Evolutionary conservation across 92 coral and sea anemone genomes (phyloP).

Genomic region (Parazoanthus swiftii): DNA sequence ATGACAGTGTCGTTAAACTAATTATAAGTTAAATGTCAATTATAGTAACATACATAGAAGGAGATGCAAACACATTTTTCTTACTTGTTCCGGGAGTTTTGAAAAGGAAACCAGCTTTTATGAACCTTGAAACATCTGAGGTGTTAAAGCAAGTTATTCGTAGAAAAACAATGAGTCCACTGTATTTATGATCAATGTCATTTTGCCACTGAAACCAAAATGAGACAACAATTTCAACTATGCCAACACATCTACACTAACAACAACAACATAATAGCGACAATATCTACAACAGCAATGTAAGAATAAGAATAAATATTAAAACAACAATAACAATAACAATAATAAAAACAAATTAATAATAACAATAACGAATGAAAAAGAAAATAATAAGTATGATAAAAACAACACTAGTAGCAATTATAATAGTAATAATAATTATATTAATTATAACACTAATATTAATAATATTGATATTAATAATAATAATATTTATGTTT

Average conservation of each 20-base stretch:
- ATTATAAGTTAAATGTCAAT: too few species aligned
- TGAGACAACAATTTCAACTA: background rate
- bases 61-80: background rate
- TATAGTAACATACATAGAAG: background rate
- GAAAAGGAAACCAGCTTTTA: background rate
- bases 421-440: too few species aligned
- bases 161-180: conserved; percentile 1
- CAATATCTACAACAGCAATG: background rate
- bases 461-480: too few species aligned
- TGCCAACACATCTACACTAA: background rate
- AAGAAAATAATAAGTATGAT: too few species aligned
- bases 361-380: too few species aligned
- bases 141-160: background rate
- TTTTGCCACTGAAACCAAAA: background rate
- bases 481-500: too few species aligned
- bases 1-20: too few species aligned
- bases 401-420: too few species aligned
- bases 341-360: too few species aligned
- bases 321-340: too few species aligned
- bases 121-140: background rate
- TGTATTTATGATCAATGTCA: background rate
- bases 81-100: conserved; percentile 17
- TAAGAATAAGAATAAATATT: background rate
- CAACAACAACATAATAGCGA: background rate
- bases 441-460: too few species aligned